Evolutionary conservation across 2,797 vertebrate species (phyloP).

Genomic region (Gambusia yucatana): DNA sequence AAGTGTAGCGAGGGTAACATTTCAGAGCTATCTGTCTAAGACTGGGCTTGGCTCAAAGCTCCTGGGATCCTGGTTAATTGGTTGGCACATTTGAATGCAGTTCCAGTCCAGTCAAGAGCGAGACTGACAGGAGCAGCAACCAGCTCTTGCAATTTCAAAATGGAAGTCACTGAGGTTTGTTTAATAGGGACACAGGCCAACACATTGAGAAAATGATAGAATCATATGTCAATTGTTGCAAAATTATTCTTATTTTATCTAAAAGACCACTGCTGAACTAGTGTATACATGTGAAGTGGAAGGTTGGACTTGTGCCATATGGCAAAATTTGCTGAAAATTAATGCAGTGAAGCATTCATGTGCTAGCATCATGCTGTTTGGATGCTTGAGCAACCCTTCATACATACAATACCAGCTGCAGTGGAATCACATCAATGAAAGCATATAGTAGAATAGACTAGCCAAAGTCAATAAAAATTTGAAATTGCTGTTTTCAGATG

Average conservation of each 20-base stretch:
- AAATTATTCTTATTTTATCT: neutral
- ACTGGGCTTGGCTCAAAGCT: slow-evolving; percentile 22
- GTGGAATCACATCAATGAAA: neutral
- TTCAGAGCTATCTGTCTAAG: slow-evolving; percentile 5
- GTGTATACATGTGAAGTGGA: neutral
- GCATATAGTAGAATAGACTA: neutral
- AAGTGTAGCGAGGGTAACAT: slow-evolving; percentile 13
- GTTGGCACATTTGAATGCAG: slow-evolving; percentile 38
- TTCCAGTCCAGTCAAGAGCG: slow-evolving; percentile 2
- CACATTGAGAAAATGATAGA: neutral
- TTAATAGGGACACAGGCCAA: neutral
- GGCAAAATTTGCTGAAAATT: neutral
- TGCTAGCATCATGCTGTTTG: neutral
- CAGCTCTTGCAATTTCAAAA: slow-evolving; percentile 17
- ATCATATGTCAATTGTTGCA: neutral
- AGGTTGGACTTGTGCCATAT: neutral
- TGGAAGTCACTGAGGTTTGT: neutral
- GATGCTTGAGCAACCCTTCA: neutral
- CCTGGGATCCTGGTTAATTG: slow-evolving; percentile 46
- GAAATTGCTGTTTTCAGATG: neutral
- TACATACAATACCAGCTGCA: neutral
- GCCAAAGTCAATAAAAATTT: neutral
- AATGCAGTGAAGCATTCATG: neutral
- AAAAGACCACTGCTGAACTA: neutral
- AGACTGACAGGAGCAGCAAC: slow-evolving; percentile 31